Evolutionary conservation across 2,888 invertebrate genomes (phyloP).

Genomic region (Netelia fuscicornis): DNA sequence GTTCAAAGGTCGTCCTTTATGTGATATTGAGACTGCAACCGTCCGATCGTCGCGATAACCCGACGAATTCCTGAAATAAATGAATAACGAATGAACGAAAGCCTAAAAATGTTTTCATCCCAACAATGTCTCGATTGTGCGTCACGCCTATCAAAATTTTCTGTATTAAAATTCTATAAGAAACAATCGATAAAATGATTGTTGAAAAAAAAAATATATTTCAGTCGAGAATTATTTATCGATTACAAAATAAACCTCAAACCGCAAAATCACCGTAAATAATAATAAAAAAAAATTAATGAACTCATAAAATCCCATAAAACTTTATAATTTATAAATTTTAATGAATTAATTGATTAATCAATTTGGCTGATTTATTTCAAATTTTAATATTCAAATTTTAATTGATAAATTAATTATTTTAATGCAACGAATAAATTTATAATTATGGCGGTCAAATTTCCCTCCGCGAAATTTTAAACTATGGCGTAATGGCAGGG

Average conservation of each 20-base stretch:
- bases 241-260: neutral
- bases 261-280: too few species aligned
- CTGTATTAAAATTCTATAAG: neutral
- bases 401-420: too few species aligned
- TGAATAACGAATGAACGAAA: slow-evolving; percentile 24
- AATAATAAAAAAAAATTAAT: too few species aligned
- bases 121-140: neutral
- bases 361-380: too few species aligned
- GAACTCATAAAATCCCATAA: too few species aligned
- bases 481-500: neutral
- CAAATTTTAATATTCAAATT: too few species aligned
- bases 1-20: slow-evolving; percentile 39
- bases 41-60: slow-evolving; percentile 43
- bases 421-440: too few species aligned
- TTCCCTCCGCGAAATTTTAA: too few species aligned
- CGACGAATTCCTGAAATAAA: slow-evolving; percentile 30
- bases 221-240: neutral
- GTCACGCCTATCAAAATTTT: neutral
- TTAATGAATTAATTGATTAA: too few species aligned
- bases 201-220: neutral
- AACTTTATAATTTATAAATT: too few species aligned
- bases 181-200: neutral
- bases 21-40: slow-evolving; percentile 6
- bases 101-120: neutral
- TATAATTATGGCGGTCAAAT: neutral